These are phyloP conservation scores for Gadopsis marmoratus DNA, from an alignment of 2,797 vertebrate genomes.

Conservation along the genomic window DNA sequence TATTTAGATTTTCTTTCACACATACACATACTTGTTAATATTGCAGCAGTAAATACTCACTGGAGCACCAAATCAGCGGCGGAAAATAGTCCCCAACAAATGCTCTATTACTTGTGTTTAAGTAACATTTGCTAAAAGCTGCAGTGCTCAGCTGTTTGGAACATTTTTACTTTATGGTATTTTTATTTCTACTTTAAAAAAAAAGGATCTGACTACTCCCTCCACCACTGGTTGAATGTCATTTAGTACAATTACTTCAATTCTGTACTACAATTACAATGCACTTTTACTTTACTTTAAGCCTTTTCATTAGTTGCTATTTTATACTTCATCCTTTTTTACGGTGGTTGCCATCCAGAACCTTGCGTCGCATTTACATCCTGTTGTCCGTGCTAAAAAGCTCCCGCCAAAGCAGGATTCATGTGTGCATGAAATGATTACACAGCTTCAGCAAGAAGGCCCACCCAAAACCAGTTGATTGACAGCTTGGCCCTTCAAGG, in stretches of 20 bases:
- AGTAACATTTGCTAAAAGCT: too few relatives aligned
- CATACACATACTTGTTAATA: background rate
- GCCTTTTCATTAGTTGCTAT: background rate
- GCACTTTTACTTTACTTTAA: background rate
- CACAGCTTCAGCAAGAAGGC: too few relatives aligned
- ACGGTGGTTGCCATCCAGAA: too few relatives aligned
- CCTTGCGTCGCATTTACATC: too few relatives aligned
- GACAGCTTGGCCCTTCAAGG: too few relatives aligned
- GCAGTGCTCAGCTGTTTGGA: too few relatives aligned
- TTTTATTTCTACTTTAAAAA: background rate
- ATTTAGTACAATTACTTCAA: background rate
- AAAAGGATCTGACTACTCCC: background rate
- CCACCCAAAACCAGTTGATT: too few relatives aligned
- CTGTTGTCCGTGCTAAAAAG: too few relatives aligned
- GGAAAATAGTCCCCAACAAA: background rate
- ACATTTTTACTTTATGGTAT: background rate
- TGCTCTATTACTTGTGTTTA: background rate
- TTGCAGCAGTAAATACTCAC: background rate
- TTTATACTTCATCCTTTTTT: background rate
- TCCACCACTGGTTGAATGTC: background rate
- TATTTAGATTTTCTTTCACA: background rate
- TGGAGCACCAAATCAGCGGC: background rate
- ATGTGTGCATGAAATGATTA: too few relatives aligned
- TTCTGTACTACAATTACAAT: background rate
- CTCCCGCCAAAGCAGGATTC: too few relatives aligned